These are phyloP conservation scores for Plemyria rubiginata DNA, from an alignment of 2,888 invertebrate genomes.

Conservation along the genomic window DNA sequence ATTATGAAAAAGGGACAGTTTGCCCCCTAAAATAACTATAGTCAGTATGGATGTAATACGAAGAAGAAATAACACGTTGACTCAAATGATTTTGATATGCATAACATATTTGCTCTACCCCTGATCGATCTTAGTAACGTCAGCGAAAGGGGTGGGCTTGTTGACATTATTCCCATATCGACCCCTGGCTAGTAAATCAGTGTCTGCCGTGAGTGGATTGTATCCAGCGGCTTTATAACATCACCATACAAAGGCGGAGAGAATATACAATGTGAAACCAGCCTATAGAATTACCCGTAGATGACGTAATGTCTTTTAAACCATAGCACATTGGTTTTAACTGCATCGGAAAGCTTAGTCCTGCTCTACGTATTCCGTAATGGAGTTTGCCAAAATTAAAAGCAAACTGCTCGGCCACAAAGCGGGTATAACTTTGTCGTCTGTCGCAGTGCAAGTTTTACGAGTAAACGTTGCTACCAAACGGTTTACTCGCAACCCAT, in stretches of 20 bases:
- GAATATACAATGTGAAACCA: neutral
- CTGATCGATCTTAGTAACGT: slow-evolving; percentile 15
- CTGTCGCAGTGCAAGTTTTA: slow-evolving; percentile 13
- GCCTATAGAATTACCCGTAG: neutral
- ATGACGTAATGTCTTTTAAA: neutral
- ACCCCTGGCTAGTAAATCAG: slow-evolving; percentile 1
- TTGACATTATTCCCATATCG: slow-evolving; percentile 16
- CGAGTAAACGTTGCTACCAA: slow-evolving; percentile 14
- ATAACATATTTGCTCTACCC: slow-evolving; percentile 11
- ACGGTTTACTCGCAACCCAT: slow-evolving; percentile 20
- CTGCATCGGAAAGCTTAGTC: neutral
- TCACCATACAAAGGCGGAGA: neutral
- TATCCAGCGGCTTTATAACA: neutral
- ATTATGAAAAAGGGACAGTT: too few species aligned
- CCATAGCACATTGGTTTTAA: neutral
- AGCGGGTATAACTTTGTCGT: slow-evolving; percentile 9
- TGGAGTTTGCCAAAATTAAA: slow-evolving; percentile 1
- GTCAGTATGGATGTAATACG: neutral
- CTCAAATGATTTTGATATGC: slow-evolving; percentile 8
- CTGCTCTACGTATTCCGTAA: neutral
- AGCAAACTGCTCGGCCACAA: slow-evolving; percentile 13
- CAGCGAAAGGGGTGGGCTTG: slow-evolving; percentile 24
- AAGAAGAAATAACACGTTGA: slow-evolving; percentile 5
- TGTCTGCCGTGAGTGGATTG: slow-evolving; percentile 1
- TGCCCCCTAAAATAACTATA: neutral